These are phyloP conservation scores for Synanthedon andrenaeformis DNA, from an alignment of 2,888 invertebrate species.

Conservation along the genomic window DNA sequence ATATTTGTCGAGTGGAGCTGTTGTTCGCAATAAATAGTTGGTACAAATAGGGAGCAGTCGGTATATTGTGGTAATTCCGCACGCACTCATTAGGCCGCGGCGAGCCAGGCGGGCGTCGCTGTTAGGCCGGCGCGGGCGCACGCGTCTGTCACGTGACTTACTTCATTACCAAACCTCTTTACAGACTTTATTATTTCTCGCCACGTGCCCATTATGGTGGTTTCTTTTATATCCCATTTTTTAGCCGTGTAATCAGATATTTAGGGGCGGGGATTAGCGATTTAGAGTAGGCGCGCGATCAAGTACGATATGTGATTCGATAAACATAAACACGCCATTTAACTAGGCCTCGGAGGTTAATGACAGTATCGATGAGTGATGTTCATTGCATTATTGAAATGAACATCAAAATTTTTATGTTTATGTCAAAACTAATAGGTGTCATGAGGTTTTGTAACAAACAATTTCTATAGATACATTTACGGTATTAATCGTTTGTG, in stretches of 20 bases:
- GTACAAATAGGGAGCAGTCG: background rate
- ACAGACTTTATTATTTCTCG: slow-evolving; percentile 59
- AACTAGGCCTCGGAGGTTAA: slow-evolving; percentile 37
- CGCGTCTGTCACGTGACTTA: slow-evolving; percentile 38
- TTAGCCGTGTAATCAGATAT: slow-evolving; percentile 50
- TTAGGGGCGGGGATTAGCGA: slow-evolving; percentile 26
- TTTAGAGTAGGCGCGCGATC: slow-evolving; percentile 26
- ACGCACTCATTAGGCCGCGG: slow-evolving; percentile 23
- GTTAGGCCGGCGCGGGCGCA: slow-evolving; percentile 11
- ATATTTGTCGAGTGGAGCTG: no score
- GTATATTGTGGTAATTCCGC: slow-evolving; percentile 21
- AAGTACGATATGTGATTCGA: slow-evolving; percentile 46
- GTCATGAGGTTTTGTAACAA: no score
- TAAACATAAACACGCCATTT: slow-evolving; percentile 56
- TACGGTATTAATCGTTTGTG: no score
- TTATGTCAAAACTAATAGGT: background rate
- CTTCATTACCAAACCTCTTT: slow-evolving; percentile 52
- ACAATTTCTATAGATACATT: no score
- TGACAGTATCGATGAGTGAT: slow-evolving; percentile 12
- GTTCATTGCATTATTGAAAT: background rate
- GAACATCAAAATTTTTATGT: background rate
- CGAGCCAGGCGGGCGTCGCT: no score
- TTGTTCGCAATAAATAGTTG: background rate
- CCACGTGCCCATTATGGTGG: slow-evolving; percentile 55
- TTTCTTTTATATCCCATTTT: slow-evolving; percentile 35